These are phyloP conservation scores for Leptopilina myrica DNA, from an alignment of 2,888 invertebrate species.

Conservation along the genomic window DNA sequence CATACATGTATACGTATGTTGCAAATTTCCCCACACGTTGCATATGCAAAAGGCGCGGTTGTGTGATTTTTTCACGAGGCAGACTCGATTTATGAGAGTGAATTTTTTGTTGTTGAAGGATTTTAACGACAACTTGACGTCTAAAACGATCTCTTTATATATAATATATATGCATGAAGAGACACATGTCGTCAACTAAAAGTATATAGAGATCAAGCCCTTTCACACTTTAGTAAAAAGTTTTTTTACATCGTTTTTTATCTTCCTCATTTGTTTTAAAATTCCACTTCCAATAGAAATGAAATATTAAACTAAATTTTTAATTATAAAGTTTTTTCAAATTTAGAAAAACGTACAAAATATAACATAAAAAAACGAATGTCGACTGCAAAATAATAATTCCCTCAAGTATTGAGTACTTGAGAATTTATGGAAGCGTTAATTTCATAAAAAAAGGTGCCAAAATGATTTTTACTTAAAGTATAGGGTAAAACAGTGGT, in stretches of 20 bases:
- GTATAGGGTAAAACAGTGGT: neutral
- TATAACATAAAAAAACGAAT: too few relatives aligned
- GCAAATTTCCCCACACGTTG: neutral
- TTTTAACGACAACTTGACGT: conserved; percentile 11
- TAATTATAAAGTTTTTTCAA: too few relatives aligned
- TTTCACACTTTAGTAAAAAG: too few relatives aligned
- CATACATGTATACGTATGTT: too few relatives aligned
- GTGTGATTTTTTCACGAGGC: neutral
- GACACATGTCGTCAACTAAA: conserved; percentile 18
- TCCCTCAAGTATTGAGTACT: too few relatives aligned
- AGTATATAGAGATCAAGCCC: conserved; percentile 1
- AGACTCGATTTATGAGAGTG: conserved; percentile 56
- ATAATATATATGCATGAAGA: conserved; percentile 39
- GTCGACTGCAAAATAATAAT: too few relatives aligned
- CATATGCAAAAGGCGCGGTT: neutral
- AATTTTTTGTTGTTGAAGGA: conserved; percentile 48
- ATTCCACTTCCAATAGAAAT: too few relatives aligned
- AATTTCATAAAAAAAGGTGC: neutral
- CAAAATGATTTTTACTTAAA: neutral
- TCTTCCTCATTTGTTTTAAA: too few relatives aligned
- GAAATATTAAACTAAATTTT: too few relatives aligned
- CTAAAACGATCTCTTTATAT: conserved; percentile 6
- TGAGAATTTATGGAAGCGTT: too few relatives aligned
- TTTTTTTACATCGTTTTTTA: too few relatives aligned
- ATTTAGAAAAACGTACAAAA: too few relatives aligned